Evolutionary conservation across 2,888 invertebrate genomes (phyloP).

Genomic region (Brachypalpus laphriformis): DNA sequence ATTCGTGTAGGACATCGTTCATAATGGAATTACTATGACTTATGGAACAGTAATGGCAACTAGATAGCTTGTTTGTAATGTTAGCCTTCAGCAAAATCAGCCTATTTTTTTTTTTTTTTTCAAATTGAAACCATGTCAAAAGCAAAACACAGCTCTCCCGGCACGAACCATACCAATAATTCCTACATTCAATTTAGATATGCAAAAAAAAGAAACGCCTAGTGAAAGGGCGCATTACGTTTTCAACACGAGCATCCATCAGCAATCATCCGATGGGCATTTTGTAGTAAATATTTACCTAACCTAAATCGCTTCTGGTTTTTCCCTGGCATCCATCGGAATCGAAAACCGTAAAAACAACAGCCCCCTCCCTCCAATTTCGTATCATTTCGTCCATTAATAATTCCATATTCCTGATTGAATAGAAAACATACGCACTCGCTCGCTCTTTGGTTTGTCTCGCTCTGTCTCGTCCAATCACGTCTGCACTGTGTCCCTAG

Average conservation of each 20-base stretch:
- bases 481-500: conserved; percentile 1
- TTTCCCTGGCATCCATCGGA: neutral
- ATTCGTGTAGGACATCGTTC: no score
- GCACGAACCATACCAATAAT: neutral
- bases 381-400: conserved; percentile 22
- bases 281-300: conserved; percentile 47
- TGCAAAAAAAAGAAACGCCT: neutral
- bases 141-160: neutral
- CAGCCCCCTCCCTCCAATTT: neutral
- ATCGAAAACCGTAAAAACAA: conserved; percentile 32
- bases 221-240: neutral
- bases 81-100: neutral
- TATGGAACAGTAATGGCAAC: neutral
- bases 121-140: neutral
- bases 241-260: conserved; percentile 36
- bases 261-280: conserved; percentile 48
- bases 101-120: neutral
- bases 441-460: neutral
- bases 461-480: neutral
- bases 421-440: conserved; percentile 28
- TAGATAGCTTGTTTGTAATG: neutral
- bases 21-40: no score
- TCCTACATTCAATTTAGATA: neutral
- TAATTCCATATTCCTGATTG: conserved; percentile 57
- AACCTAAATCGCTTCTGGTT: conserved; percentile 39